Conservation (phyloP, 1,140 invertebrate species). For the Papilio dardanus region DNA sequence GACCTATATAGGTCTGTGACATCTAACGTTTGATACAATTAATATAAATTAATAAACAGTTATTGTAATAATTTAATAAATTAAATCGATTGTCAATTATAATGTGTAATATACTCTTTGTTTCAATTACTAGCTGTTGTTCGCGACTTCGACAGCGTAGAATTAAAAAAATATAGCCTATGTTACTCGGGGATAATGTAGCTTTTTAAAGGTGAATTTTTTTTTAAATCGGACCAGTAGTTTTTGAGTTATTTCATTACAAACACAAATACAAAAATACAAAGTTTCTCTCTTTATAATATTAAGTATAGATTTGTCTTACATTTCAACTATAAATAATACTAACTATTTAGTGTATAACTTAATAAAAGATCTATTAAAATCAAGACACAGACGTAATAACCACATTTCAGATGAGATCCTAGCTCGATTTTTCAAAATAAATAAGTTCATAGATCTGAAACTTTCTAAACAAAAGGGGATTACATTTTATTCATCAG, state of each 20-base stretch:
- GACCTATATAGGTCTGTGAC: background rate
- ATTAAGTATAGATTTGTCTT: too few species aligned
- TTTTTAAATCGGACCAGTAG: too few species aligned
- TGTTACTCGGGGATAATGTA: too few species aligned
- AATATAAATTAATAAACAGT: slow-evolving; percentile 1
- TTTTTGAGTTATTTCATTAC: too few species aligned
- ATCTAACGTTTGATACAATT: background rate
- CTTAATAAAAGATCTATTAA: background rate
- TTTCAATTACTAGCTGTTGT: background rate
- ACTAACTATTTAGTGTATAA: background rate
- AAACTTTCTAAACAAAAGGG: background rate
- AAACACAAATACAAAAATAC: too few species aligned
- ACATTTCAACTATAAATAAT: too few species aligned
- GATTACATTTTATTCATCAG: background rate
- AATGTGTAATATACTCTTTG: background rate
- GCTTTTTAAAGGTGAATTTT: too few species aligned
- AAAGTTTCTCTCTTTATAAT: too few species aligned
- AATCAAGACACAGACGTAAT: too few species aligned
- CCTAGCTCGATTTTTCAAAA: background rate
- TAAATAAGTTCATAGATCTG: background rate
- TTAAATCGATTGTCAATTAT: slow-evolving; percentile 1
- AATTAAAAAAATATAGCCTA: too few species aligned
- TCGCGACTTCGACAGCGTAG: too few species aligned
- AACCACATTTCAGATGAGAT: background rate
- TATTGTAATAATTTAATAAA: background rate